Conservation (phyloP, 2,888 invertebrate species). For the Euplagia quadripunctaria region DNA sequence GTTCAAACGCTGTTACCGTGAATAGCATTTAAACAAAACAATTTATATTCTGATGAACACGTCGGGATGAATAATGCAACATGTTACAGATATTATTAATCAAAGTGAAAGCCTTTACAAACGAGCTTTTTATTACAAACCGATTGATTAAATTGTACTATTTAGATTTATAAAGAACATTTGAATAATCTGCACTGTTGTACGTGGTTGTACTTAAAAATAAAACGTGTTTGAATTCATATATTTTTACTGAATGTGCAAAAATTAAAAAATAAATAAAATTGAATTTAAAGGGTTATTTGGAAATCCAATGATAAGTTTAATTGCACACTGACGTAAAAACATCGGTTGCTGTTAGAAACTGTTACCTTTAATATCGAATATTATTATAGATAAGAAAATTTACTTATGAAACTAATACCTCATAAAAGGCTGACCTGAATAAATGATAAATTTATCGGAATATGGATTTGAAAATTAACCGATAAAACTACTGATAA, state of each 20-base stretch:
- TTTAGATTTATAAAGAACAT: conserved; percentile 16
- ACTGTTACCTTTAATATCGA: no score
- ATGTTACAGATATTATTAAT: conserved; percentile 51
- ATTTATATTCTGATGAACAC: conserved; percentile 56
- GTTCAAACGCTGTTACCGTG: background rate
- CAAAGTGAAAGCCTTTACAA: conserved; percentile 35
- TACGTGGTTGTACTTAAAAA: background rate
- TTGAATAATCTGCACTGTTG: background rate
- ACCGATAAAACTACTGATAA: no score
- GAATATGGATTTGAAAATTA: no score
- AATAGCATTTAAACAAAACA: conserved; percentile 46
- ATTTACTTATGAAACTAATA: no score
- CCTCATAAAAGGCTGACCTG: no score
- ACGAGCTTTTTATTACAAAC: conserved; percentile 38
- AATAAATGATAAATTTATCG: no score
- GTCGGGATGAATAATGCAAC: conserved; percentile 51
- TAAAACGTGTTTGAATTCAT: background rate
- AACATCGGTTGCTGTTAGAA: no score
- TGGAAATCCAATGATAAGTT: background rate
- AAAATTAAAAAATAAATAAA: background rate
- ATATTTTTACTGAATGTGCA: background rate
- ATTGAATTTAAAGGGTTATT: background rate
- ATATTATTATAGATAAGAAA: no score
- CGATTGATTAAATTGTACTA: conserved; percentile 34
- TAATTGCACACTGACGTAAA: no score